Evolutionary conservation across 1,140 invertebrate species (phyloP).

Genomic region (Eufriesea mexicana): DNA sequence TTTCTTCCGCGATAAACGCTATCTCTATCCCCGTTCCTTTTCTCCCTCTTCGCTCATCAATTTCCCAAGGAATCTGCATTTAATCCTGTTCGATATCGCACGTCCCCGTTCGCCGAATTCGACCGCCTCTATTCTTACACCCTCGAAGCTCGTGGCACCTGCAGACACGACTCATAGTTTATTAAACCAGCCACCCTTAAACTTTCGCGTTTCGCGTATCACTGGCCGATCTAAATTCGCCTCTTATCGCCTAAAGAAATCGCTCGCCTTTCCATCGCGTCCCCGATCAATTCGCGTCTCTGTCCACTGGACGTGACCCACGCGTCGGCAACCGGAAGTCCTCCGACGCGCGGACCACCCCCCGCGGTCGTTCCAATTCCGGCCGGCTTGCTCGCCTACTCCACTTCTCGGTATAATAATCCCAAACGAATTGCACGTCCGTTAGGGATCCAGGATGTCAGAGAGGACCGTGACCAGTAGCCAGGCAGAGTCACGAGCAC

Average conservation of each 20-base stretch:
- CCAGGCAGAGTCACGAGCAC: background rate
- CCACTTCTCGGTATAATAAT: conserved; percentile 43
- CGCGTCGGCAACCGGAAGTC: background rate
- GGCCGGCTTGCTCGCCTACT: background rate
- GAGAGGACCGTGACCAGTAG: too few species aligned
- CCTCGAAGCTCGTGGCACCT: too few species aligned
- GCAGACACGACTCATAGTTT: too few species aligned
- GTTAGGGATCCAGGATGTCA: background rate
- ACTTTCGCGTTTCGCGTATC: too few species aligned
- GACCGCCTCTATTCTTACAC: background rate
- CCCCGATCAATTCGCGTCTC: too few species aligned
- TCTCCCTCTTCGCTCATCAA: background rate
- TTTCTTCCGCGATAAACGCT: background rate
- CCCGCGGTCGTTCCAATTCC: conserved; percentile 35
- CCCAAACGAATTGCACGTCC: conserved; percentile 34
- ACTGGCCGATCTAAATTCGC: too few species aligned
- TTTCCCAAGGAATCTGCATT: background rate
- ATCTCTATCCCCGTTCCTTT: background rate
- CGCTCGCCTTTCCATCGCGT: background rate
- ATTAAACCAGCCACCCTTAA: too few species aligned
- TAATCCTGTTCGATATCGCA: background rate
- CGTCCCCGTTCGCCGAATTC: background rate
- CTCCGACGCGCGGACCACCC: background rate
- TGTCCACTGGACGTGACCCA: too few species aligned
- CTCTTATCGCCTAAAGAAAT: background rate